These are phyloP conservation scores for Diceros bicornis DNA, from an alignment of 2,797 vertebrate species.

Conservation along the genomic window DNA sequence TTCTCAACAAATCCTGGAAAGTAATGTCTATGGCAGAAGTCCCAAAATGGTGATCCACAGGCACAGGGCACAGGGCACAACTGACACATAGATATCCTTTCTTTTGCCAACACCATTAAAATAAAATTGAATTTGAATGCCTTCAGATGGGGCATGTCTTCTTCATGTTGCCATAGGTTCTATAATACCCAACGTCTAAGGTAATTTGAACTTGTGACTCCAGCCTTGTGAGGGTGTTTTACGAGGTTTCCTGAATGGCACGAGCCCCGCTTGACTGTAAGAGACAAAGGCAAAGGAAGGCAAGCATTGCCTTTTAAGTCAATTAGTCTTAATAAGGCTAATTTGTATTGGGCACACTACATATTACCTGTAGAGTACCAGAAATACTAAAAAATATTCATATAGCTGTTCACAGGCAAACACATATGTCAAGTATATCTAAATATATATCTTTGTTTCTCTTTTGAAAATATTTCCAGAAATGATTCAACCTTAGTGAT, in stretches of 20 bases:
- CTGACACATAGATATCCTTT: not conserved
- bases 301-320: not conserved
- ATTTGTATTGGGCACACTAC: not conserved
- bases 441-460: not conserved
- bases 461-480: constrained; percentile 56
- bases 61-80: not conserved
- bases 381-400: not conserved
- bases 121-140: not conserved
- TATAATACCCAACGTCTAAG: not conserved
- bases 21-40: not conserved
- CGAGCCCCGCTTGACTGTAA: not conserved
- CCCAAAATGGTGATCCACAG: not conserved
- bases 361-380: not conserved
- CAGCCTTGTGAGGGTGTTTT: not conserved
- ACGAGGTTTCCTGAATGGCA: not conserved
- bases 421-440: not conserved
- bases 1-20: not conserved
- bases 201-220: not conserved
- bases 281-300: not conserved
- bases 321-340: not conserved
- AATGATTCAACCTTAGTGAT: not conserved
- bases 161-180: not conserved
- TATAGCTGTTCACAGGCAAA: not conserved
- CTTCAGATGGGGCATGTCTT: not conserved
- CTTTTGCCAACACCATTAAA: not conserved